phyloP scores from a whole-genome alignment of 1,140 invertebrate species.

The Brevipalpus yothersi region DNA sequence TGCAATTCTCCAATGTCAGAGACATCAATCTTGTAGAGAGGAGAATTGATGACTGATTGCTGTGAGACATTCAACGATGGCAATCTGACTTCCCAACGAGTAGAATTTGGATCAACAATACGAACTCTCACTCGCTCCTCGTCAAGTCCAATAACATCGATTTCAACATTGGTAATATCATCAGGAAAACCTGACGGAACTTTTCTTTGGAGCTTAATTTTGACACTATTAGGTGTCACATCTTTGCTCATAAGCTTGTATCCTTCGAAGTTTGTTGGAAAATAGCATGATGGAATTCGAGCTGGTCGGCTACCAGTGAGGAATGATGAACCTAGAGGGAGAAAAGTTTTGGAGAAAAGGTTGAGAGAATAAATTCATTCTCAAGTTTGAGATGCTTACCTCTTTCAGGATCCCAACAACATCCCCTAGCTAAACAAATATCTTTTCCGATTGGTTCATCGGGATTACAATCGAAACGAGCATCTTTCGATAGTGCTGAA shows the following conservation, averaged over 20 bases:
- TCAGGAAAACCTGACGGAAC: slow-evolving; percentile 33
- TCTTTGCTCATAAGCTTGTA: neutral
- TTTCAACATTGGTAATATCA: slow-evolving; percentile 30
- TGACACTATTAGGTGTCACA: neutral
- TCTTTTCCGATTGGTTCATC: slow-evolving; percentile 14
- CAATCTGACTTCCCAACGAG: slow-evolving; percentile 17
- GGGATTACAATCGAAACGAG: slow-evolving; percentile 22
- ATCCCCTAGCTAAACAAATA: slow-evolving; percentile 20
- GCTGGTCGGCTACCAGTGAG: neutral
- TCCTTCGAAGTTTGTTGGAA: neutral
- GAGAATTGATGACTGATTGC: neutral
- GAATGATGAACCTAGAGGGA: neutral
- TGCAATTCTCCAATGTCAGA: neutral
- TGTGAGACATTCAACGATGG: neutral
- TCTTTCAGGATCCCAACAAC: slow-evolving; percentile 16
- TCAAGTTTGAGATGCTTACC: neutral
- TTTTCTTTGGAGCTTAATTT: neutral
- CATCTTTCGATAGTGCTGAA: no score
- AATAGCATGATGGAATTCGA: neutral
- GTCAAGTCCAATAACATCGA: slow-evolving; percentile 36
- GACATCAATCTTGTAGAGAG: neutral
- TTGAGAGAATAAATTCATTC: neutral
- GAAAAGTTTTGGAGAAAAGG: neutral
- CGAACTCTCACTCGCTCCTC: slow-evolving; percentile 35
- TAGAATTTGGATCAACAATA: slow-evolving; percentile 21